Evolutionary conservation across 2,113 vertebrate species (phyloP).

Genomic region (Andinoacara biseriatus): DNA sequence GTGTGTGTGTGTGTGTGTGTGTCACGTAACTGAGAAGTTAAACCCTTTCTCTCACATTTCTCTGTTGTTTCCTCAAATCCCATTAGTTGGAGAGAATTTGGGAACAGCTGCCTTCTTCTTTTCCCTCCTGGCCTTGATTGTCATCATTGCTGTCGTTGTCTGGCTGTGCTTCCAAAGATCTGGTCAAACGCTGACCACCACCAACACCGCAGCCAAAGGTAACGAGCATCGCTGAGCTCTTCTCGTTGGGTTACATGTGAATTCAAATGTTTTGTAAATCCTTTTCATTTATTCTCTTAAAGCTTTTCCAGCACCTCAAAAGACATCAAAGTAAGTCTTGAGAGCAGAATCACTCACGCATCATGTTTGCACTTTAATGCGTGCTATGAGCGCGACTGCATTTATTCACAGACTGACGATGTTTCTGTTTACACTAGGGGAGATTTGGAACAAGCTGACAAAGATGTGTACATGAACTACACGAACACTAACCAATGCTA

Average conservation of each 20-base stretch:
- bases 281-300: not conserved
- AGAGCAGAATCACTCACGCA: not conserved
- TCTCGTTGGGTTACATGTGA: not conserved
- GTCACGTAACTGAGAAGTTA: not conserved
- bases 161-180: conserved; percentile 26
- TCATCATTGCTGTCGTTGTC: not conserved
- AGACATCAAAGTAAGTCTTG: conserved; percentile 56
- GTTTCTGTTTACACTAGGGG: conserved; percentile 25
- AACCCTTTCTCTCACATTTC: not conserved
- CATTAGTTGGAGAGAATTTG: conserved; percentile 30
- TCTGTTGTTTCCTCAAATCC: not conserved
- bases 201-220: conserved; percentile 40
- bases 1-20: not conserved
- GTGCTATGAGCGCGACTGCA: not conserved
- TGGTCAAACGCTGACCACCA: not conserved
- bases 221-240: not conserved
- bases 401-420: not conserved
- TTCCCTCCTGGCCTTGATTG: conserved; percentile 38
- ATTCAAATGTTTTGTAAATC: not conserved
- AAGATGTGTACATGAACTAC: conserved; percentile 71
- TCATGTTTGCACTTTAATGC: not conserved
- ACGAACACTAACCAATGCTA: conserved; percentile 35
- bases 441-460: not conserved
- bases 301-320: conserved; percentile 28
- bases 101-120: conserved; percentile 46